Evolutionary conservation across 2,113 vertebrate species (phyloP).

Genomic region (Isurus oxyrinchus): DNA sequence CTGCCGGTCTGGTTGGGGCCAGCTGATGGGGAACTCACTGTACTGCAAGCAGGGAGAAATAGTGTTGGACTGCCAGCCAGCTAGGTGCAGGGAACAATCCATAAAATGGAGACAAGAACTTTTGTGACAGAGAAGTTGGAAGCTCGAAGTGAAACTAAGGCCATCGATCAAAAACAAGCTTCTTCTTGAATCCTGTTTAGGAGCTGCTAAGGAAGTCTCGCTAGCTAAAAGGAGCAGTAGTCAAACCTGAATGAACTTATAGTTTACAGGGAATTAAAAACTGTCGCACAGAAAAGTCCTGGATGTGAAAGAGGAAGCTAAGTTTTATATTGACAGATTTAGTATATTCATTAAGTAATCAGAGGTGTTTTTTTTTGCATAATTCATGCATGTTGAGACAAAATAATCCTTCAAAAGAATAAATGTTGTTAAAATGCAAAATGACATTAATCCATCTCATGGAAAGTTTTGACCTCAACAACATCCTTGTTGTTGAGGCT

Average conservation of each 20-base stretch:
- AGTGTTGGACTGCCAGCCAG: background rate
- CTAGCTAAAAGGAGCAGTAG: background rate
- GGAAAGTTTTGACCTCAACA: background rate
- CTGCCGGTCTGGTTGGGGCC: background rate
- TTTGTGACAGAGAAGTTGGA: background rate
- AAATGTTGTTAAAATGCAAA: background rate
- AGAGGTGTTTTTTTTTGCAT: background rate
- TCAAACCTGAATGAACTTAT: background rate
- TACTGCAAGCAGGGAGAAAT: background rate
- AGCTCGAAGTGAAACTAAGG: background rate
- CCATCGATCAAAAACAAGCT: background rate
- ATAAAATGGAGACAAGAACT: background rate
- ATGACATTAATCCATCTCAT: background rate
- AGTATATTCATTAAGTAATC: background rate
- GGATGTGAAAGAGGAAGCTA: background rate
- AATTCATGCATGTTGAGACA: background rate
- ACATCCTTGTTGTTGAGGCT: conserved; percentile 6
- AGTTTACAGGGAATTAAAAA: too few relatives aligned
- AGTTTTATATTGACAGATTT: background rate
- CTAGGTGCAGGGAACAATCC: background rate
- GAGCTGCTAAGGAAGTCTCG: background rate
- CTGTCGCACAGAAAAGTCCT: background rate
- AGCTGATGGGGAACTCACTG: background rate
- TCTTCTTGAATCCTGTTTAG: background rate
- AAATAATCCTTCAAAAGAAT: background rate